These are phyloP conservation scores for Mandrillus leucophaeus DNA, from an alignment of 2,113 vertebrate genomes.

Conservation along the genomic window DNA sequence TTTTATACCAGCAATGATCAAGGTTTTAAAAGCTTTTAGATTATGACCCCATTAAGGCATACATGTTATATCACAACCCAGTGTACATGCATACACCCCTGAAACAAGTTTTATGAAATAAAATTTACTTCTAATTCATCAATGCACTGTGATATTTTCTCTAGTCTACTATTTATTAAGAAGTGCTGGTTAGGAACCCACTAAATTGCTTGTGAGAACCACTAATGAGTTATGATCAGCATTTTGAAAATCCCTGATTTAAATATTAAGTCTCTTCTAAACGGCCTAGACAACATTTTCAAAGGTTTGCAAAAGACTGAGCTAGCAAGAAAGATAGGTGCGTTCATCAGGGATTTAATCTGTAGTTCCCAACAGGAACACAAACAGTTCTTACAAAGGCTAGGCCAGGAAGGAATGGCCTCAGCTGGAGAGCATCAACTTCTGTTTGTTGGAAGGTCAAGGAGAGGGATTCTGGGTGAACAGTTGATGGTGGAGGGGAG, in stretches of 20 bases:
- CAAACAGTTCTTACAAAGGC: background rate
- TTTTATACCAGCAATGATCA: background rate
- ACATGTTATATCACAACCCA: background rate
- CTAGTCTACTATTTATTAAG: background rate
- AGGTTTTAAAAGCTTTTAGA: background rate
- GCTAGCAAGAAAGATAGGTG: background rate
- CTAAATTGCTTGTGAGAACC: background rate
- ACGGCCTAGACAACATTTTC: background rate
- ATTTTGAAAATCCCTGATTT: background rate
- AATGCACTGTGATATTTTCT: background rate
- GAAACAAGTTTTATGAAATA: background rate
- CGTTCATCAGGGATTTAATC: background rate
- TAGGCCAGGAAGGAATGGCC: conserved; percentile 42
- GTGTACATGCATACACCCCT: background rate
- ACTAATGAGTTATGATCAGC: background rate
- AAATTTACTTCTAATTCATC: background rate
- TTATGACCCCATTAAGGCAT: background rate
- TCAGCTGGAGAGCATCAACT: background rate
- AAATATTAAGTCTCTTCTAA: conserved; percentile 2
- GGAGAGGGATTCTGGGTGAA: background rate
- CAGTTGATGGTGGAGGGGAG: background rate
- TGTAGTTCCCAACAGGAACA: conserved; percentile 19
- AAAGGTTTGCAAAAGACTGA: background rate
- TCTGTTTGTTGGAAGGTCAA: conserved; percentile 26
- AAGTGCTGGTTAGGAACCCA: background rate